Conservation (phyloP, 2,888 invertebrate genomes). For the Pseudolycoriella hygida region DNA sequence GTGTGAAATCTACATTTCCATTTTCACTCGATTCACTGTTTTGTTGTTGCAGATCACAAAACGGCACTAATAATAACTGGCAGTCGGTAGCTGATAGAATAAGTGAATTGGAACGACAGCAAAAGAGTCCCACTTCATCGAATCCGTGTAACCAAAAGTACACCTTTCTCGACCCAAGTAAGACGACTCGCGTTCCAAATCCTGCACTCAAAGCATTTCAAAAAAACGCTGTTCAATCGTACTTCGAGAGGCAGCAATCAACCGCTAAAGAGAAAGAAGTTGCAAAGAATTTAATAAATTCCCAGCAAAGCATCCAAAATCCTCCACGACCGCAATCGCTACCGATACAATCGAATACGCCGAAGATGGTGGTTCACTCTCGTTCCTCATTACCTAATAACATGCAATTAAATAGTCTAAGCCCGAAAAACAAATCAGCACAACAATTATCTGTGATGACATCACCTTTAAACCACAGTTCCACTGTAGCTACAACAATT, state of each 20-base stretch:
- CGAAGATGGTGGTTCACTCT: slow-evolving; percentile 12
- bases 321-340: slow-evolving; percentile 21
- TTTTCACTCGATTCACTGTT: background rate
- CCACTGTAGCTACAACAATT: background rate
- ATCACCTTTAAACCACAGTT: background rate
- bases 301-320: background rate
- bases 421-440: no score
- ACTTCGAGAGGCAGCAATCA: slow-evolving; percentile 54
- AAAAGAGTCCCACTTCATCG: slow-evolving; percentile 5
- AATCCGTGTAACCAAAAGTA: slow-evolving; percentile 31
- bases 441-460: slow-evolving; percentile 1
- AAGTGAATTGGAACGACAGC: slow-evolving; percentile 40
- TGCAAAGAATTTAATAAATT: slow-evolving; percentile 1
- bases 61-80: slow-evolving; percentile 19
- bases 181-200: slow-evolving; percentile 51
- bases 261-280: slow-evolving; percentile 9
- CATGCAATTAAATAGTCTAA: background rate
- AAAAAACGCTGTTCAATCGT: slow-evolving; percentile 64
- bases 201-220: slow-evolving; percentile 63
- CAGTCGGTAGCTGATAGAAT: slow-evolving; percentile 48
- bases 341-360: slow-evolving; percentile 13
- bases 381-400: slow-evolving; percentile 21
- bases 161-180: slow-evolving; percentile 53
- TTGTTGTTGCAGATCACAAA: background rate
- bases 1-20: background rate